phyloP scores from a whole-genome alignment of 2,888 invertebrate genomes.

The Byasa hedistus region DNA sequence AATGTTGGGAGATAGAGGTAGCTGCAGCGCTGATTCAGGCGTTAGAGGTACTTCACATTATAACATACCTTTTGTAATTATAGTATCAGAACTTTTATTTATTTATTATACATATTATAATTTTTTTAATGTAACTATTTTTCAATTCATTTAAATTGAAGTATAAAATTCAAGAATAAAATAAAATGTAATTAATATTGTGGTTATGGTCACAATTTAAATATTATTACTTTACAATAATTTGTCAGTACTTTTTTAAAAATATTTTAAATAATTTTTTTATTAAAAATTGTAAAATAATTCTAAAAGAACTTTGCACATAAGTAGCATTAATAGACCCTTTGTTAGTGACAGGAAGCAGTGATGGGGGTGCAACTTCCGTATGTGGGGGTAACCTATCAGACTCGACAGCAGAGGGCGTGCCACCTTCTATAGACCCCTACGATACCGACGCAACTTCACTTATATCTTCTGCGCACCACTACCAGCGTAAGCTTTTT shows the following conservation, averaged over 20 bases:
- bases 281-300: neutral
- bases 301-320: constrained; percentile 8
- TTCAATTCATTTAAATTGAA: no score
- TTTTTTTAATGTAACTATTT: no score
- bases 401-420: constrained; percentile 88
- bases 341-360: constrained; percentile 80
- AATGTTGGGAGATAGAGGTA: constrained; percentile 85
- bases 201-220: no score
- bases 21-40: constrained; percentile 93
- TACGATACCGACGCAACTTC: constrained; percentile 86
- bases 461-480: constrained; percentile 84
- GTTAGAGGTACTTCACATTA: constrained; percentile 80
- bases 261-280: no score
- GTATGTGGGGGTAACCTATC: constrained; percentile 90
- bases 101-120: no score
- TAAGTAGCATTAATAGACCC: constrained; percentile 34
- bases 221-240: no score
- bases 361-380: constrained; percentile 89
- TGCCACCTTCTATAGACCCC: constrained; percentile 82
- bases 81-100: no score
- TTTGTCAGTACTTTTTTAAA: no score
- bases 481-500: constrained; percentile 84
- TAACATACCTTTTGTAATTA: neutral
- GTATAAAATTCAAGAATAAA: no score
- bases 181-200: no score